Percentiles rank a stretch among this genome's conserved stretches.
phyloP scores from a whole-genome alignment of 2,888 invertebrate species.

The Chydorus sphaericus region DNA sequence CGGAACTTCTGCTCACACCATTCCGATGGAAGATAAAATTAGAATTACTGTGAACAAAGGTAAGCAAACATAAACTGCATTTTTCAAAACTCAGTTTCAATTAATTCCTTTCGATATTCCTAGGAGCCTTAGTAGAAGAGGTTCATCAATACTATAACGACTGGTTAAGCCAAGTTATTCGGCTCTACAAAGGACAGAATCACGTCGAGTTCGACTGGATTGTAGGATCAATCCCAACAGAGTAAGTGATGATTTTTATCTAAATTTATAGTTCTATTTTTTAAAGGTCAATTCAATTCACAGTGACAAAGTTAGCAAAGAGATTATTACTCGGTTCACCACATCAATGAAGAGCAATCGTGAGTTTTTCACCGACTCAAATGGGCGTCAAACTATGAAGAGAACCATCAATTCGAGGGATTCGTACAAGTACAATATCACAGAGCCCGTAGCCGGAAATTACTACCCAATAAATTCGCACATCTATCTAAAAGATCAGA shows the following conservation, averaged over 20 bases:
- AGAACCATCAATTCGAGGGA: constrained; percentile 25
- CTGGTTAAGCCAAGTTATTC: constrained; percentile 47
- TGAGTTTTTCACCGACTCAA: constrained; percentile 39
- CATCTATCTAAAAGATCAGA: constrained; percentile 22
- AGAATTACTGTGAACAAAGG: no score
- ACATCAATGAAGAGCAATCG: constrained; percentile 24
- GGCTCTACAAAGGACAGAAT: constrained; percentile 36
- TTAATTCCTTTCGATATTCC: not conserved
- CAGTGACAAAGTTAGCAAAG: constrained; percentile 30
- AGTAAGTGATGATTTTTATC: constrained; percentile 19
- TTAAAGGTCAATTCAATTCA: not conserved
- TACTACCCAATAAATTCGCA: constrained; percentile 37
- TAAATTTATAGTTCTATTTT: no score
- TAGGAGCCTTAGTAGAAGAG: constrained; percentile 39
- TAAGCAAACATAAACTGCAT: no score
- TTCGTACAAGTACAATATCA: constrained; percentile 31
- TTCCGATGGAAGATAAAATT: constrained; percentile 19
- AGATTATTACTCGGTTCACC: constrained; percentile 34
- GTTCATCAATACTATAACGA: constrained; percentile 43
- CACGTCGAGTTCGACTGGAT: constrained; percentile 36
- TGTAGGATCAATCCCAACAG: constrained; percentile 36
- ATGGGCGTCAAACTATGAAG: constrained; percentile 34
- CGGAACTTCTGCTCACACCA: constrained; percentile 28
- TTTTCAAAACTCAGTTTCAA: not conserved
- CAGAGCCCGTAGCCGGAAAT: no score